Evolutionary conservation across 2,113 vertebrate genomes (phyloP), one percentile per base, ranked within the genome.

Genomic region (Alethe diademata): DNA sequence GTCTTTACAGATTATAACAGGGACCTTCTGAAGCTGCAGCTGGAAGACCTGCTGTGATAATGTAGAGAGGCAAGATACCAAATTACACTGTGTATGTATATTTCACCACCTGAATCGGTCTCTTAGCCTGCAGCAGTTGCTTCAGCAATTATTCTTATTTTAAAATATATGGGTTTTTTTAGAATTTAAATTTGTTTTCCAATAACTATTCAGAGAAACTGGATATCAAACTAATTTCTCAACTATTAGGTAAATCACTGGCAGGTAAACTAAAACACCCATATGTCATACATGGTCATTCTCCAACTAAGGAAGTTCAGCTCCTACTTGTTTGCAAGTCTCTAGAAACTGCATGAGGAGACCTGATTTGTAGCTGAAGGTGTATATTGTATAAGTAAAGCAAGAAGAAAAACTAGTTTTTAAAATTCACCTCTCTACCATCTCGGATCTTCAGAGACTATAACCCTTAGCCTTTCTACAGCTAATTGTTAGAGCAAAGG

Each of bases 251-350:
- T 82, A 40, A 64, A 7, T 12, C 80, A 48, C 13, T 57, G 7
- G 42, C 54, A 58, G 9, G 9, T 67, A 35, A 83, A 66, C 48
- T 33, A 43, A 36, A 24, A 28, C 26, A 80, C 7, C 2, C 5
- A 25, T 38, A 58, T 1, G 0, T 33, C 11, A 45, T 15, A 5
- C 31, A 42, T 5, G 2, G 26, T 26, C 13, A 47, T 56, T 47
- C 47, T 56, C 17, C 56, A 22, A 47, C 4, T 65, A 45, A 25
- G 4, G 14, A 83, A 74, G 8, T 40, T 74, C 45, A 71, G 6
- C 8, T 36, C 4, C 9, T 78, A 19, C 18, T 33, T 33, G 69
- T 82, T 60, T 51, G 12, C 28, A 45, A 12, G 18, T 58, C 8
- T 73, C 9, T 38, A 43, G 12, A 69, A 69, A 58, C 11, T 60